Percentiles rank a stretch among this genome's conserved stretches.
Conservation (phyloP, 64 coral and sea anemone species). For the Actinia equina region DNA sequence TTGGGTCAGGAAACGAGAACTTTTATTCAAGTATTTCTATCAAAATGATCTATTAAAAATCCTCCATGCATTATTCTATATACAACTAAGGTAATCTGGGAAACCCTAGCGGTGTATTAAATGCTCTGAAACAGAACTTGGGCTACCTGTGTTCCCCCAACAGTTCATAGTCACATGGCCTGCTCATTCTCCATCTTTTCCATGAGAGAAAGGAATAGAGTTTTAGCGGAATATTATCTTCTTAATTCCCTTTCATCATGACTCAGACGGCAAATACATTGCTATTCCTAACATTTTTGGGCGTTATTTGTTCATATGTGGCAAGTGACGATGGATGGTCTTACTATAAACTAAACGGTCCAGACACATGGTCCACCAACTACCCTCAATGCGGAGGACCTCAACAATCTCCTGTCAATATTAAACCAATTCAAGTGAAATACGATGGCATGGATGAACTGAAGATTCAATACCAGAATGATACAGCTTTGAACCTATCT, state of each 20-base stretch:
- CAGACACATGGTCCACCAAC: conserved; percentile 56
- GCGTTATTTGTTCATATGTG: not conserved
- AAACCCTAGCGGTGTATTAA: too few species aligned
- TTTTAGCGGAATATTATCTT: not conserved
- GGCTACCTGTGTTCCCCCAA: too few species aligned
- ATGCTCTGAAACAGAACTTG: too few species aligned
- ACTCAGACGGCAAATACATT: not conserved
- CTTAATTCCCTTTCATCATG: not conserved
- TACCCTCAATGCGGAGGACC: conserved; percentile 47
- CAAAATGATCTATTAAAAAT: too few species aligned
- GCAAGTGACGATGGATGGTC: conserved; percentile 36
- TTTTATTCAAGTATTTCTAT: too few species aligned
- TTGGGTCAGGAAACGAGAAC: too few species aligned
- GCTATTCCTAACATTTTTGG: not conserved
- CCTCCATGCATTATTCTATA: too few species aligned
- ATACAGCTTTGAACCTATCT: conserved; percentile 29
- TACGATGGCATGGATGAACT: conserved; percentile 57
- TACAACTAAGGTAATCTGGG: too few species aligned
- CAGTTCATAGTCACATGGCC: too few species aligned
- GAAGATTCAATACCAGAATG: conserved; percentile 33
- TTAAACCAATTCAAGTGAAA: conserved; percentile 33
- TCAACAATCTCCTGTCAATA: conserved; percentile 75
- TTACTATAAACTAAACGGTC: conserved; percentile 30
- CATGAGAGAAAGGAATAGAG: too few species aligned
- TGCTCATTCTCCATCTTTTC: too few species aligned